Evolutionary conservation across 2,113 vertebrate species (phyloP), one percentile per base, ranked within the genome.

Genomic region (Muscicapa adusta): DNA sequence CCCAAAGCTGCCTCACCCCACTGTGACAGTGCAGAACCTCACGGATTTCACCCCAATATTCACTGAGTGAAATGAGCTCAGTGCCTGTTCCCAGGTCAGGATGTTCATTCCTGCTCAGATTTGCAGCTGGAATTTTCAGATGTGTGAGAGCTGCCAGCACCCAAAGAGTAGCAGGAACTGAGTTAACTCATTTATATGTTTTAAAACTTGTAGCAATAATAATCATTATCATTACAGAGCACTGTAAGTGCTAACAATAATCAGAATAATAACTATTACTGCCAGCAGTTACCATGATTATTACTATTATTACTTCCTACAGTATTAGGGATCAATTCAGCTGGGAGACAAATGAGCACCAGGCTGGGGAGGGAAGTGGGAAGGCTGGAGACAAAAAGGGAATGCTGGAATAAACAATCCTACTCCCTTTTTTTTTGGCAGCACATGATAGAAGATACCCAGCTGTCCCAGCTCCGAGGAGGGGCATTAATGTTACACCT

Each of bases 401-500:
- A 91, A 91, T 2, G 24, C 71, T 56, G 66, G 77, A 92, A 75
- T 75, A 96, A 80, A 95, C 76, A 71, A 70, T 65, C 76, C 31
- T 4, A 14, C 63, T 89, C 70, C 75, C 43, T 47, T 75, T 76
- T 47, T 53, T 58, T 79, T 81, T 91, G 94, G 96, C 94, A 97
- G 31, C 60, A 63, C 78, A 62, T 90, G 95, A 91, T 87, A 91
- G 93, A 89, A 87, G 93, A 87, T 79, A 48, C 67, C 89, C 90
- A 96, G 95, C 88, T 87, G 96, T 91, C 94, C 91, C 29, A 23
- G 79, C 89, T 85, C 81, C 8, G 4, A 61, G 88, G 96, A 92
- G 70, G 94, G 72, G 94, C 80, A 53, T 67, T 77, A 63, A 98
- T 95, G 36, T 2, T 91, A 97, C 96, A 97, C 93, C 82, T 66